Conservation (phyloP, 2,888 invertebrate genomes). For the Acholoe squamosa region DNA sequence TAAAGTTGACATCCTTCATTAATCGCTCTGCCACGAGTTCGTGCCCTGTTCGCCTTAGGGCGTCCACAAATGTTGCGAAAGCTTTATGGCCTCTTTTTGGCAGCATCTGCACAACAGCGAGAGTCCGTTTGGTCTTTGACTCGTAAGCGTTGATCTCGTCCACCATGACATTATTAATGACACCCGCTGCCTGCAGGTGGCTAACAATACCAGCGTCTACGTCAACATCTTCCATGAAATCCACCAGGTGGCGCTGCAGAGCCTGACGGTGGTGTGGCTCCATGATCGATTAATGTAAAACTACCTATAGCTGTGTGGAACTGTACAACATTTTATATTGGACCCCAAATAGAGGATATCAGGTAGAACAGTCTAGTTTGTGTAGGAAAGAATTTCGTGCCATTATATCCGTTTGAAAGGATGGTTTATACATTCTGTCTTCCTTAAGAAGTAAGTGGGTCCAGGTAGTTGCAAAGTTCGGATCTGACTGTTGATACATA, state of each 20-base stretch:
- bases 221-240: slow-evolving; percentile 41
- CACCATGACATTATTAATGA: slow-evolving; percentile 37
- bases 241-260: slow-evolving; percentile 47
- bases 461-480: no score
- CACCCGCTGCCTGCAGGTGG: slow-evolving; percentile 35
- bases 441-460: no score
- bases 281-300: neutral
- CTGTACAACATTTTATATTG: no score
- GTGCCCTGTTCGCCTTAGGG: slow-evolving; percentile 27
- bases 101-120: slow-evolving; percentile 44
- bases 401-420: no score
- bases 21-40: slow-evolving; percentile 17
- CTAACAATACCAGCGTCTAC: slow-evolving; percentile 4
- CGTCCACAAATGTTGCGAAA: slow-evolving; percentile 46
- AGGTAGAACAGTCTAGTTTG: no score
- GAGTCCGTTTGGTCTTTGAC: slow-evolving; percentile 44
- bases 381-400: no score
- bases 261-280: slow-evolving; percentile 48
- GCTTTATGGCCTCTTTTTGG: slow-evolving; percentile 44
- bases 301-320: no score
- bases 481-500: no score
- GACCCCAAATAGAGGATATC: no score
- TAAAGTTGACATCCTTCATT: slow-evolving; percentile 46
- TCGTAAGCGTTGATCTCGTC: slow-evolving; percentile 45
- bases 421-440: no score